These are phyloP conservation scores for Perccottus glenii DNA, from an alignment of 2,113 vertebrate species.

Conservation along the genomic window DNA sequence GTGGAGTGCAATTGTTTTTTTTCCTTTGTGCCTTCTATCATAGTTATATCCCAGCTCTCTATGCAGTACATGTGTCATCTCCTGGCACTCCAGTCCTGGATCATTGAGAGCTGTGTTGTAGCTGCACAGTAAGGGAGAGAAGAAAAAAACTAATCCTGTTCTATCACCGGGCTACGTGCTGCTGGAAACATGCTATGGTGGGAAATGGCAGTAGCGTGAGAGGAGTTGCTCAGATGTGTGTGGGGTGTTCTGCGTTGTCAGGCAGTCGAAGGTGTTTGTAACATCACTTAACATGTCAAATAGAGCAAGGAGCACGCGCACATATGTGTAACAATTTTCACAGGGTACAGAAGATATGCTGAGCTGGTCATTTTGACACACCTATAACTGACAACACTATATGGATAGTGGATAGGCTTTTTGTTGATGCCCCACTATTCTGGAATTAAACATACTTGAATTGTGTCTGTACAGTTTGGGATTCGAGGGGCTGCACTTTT, in stretches of 20 bases:
- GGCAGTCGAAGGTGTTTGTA: conserved; percentile 20
- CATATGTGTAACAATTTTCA: neutral
- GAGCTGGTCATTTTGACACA: neutral
- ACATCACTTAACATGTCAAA: conserved; percentile 33
- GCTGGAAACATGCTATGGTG: conserved; percentile 15
- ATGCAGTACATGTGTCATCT: conserved; percentile 14
- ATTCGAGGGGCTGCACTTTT: too few relatives aligned
- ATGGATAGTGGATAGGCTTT: neutral
- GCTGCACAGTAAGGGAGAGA: neutral
- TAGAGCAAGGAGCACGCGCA: conserved; percentile 13
- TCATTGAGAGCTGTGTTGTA: neutral
- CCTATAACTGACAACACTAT: neutral
- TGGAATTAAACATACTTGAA: too few relatives aligned
- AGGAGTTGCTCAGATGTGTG: conserved; percentile 10
- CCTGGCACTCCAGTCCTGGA: neutral
- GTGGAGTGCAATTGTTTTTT: conserved; percentile 16
- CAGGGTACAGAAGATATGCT: neutral
- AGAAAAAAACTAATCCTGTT: conserved; percentile 2
- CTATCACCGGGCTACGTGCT: conserved; percentile 11
- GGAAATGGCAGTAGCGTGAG: neutral
- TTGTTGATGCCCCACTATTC: neutral
- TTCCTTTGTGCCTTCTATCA: conserved; percentile 34
- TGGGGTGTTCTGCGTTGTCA: conserved; percentile 22
- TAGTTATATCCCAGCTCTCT: conserved; percentile 4
- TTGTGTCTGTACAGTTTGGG: too few relatives aligned